phyloP scores from a whole-genome alignment of 2,113 vertebrate genomes.

The Murina feae region DNA sequence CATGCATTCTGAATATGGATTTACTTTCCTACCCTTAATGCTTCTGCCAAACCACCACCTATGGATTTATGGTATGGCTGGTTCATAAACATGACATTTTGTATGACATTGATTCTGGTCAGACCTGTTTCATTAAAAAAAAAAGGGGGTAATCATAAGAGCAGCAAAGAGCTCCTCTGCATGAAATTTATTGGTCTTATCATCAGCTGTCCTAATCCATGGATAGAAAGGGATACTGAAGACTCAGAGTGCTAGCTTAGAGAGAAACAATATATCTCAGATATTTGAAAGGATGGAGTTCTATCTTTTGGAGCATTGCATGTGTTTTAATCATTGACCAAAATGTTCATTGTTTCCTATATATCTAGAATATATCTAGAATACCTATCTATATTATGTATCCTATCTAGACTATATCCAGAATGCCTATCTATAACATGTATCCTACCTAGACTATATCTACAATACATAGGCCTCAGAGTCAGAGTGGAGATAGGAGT shows the following conservation, averaged over 20 bases:
- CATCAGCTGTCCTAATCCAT: not conserved
- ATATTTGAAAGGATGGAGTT: not conserved
- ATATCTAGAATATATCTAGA: too few relatives aligned
- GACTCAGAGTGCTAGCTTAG: not conserved
- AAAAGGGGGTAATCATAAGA: not conserved
- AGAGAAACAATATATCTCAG: not conserved
- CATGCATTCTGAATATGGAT: not conserved
- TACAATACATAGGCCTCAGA: not conserved
- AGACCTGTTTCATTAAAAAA: not conserved
- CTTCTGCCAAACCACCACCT: not conserved
- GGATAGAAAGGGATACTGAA: not conserved
- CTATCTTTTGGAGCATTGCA: not conserved
- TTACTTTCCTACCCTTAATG: not conserved
- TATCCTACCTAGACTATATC: too few relatives aligned
- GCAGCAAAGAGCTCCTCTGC: not conserved
- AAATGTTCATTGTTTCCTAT: not conserved
- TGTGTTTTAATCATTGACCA: not conserved
- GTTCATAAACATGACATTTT: not conserved
- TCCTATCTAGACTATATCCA: too few relatives aligned
- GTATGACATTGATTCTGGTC: not conserved
- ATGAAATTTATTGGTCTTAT: not conserved
- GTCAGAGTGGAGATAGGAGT: not conserved
- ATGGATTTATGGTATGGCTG: not conserved
- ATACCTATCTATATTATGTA: too few relatives aligned
- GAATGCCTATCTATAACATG: too few relatives aligned